phyloP scores from a whole-genome alignment of 1,140 invertebrate species.

The Ephestia elutella region DNA sequence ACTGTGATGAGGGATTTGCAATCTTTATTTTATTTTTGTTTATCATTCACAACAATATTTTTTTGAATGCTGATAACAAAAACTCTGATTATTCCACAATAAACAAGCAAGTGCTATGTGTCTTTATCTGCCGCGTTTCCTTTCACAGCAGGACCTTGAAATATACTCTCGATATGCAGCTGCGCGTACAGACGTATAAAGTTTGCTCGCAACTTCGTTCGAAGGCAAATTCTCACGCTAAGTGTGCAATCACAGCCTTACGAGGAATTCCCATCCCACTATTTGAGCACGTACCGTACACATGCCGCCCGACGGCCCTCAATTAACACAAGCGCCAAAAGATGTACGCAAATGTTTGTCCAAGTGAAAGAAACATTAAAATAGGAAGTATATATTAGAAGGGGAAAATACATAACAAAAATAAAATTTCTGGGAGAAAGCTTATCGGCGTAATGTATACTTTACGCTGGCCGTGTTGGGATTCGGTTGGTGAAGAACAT shows the following conservation, averaged over 20 bases:
- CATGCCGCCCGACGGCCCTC: conserved; percentile 8
- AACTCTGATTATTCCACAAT: not conserved
- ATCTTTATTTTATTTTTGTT: too few relatives aligned
- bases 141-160: conserved; percentile 58
- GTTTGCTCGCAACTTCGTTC: conserved; percentile 28
- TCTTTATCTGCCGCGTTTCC: conserved; percentile 22
- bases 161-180: conserved; percentile 44
- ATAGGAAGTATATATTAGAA: not conserved
- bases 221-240: conserved; percentile 44
- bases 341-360: conserved; percentile 20
- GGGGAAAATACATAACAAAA: too few relatives aligned
- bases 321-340: conserved; percentile 1
- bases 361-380: conserved; percentile 2
- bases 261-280: conserved; percentile 31
- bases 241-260: conserved; percentile 39
- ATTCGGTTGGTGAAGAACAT: too few relatives aligned
- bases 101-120: too few relatives aligned
- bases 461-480: too few relatives aligned
- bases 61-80: not conserved
- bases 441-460: too few relatives aligned
- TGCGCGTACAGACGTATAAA: conserved; percentile 32
- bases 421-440: too few relatives aligned
- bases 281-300: conserved; percentile 8
- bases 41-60: too few relatives aligned
- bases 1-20: not conserved